Percentiles rank a stretch among this genome's conserved stretches.
Conservation (phyloP, 1,140 invertebrate genomes). For the Drosophila bocqueti region DNA sequence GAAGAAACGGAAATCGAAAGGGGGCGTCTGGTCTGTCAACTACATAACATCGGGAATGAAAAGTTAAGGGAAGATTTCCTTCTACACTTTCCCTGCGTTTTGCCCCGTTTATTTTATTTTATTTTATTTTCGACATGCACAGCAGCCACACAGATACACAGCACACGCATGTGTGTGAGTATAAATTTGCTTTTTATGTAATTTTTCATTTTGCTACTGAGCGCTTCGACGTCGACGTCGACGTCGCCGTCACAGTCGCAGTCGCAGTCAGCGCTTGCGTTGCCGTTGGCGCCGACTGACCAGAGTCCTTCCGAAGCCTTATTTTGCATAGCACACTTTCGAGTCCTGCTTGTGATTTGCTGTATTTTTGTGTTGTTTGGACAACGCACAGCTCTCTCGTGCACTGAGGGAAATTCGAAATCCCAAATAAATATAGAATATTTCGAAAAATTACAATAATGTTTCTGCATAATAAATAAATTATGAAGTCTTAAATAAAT, state of each 20-base stretch:
- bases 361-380: constrained; percentile 18
- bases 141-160: constrained; percentile 30
- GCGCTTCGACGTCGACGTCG: constrained; percentile 6
- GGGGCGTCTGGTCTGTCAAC: constrained; percentile 65
- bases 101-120: constrained; percentile 38
- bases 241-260: background rate
- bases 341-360: constrained; percentile 55
- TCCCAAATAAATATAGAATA: background rate
- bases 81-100: constrained; percentile 42
- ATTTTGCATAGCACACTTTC: constrained; percentile 62
- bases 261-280: constrained; percentile 1
- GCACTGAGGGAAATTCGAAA: background rate
- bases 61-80: constrained; percentile 76
- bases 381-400: constrained; percentile 5
- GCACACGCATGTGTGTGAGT: constrained; percentile 37
- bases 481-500: background rate
- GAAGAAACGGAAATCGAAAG: constrained; percentile 17
- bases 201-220: constrained; percentile 70
- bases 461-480: too few relatives aligned
- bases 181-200: constrained; percentile 78
- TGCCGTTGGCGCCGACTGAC: constrained; percentile 23
- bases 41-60: constrained; percentile 76
- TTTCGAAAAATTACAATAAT: background rate
- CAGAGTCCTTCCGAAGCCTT: constrained; percentile 28
- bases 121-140: constrained; percentile 27